Evolutionary conservation across 1,140 invertebrate species (phyloP), one percentile per base, ranked within the genome.

Genomic region (Harlomillsia oculata): DNA sequence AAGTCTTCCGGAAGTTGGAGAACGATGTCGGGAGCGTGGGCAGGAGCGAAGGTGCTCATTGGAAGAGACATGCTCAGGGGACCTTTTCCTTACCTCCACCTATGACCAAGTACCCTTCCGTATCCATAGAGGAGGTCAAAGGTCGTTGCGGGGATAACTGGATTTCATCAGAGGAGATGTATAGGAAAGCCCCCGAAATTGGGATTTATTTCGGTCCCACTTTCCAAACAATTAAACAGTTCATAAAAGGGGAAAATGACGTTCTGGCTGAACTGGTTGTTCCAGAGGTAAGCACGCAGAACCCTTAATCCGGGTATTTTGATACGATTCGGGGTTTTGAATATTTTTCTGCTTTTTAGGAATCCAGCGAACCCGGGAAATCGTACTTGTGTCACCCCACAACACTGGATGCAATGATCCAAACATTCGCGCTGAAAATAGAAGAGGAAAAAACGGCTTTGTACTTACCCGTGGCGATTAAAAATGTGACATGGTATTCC

Each of bases 401-500:
- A 37, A 20, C 58, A 1, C n/a, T 54, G 6, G 60, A 62, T 20
- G 54, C 50, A 0, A 48, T 62, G 41, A 52, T 62, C 23, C 55
- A 57, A 45, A 54, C 60, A 9, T 53, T 45, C 20, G 58, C 45
- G 3, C 18, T 45, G 5, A 14, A 21, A 13, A 46, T 36, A 14
- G 45, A 50, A 16, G 51, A 53, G 29, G 44, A 34, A 6, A 50
- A 53, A 25, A 30, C 48, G 5, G 39, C 21, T 1, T 43, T 61
- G 1, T 53, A 56, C 18, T 32, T 62, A 13, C 60, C 60, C 2
- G 32, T 62, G 14, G 18, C 14, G 1, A 48, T 62, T 9, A 48
- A 52, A 13, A 62, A 62, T 30, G 57, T 57, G n/a, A 62, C 51
- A n/a, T 62, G 60, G 60, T 32, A 52, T 23, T 28, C 36, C 21